Percentiles rank a stretch among this genome's conserved stretches.
phyloP scores from a whole-genome alignment of 2,113 vertebrate species.

The Lepus timidus region DNA sequence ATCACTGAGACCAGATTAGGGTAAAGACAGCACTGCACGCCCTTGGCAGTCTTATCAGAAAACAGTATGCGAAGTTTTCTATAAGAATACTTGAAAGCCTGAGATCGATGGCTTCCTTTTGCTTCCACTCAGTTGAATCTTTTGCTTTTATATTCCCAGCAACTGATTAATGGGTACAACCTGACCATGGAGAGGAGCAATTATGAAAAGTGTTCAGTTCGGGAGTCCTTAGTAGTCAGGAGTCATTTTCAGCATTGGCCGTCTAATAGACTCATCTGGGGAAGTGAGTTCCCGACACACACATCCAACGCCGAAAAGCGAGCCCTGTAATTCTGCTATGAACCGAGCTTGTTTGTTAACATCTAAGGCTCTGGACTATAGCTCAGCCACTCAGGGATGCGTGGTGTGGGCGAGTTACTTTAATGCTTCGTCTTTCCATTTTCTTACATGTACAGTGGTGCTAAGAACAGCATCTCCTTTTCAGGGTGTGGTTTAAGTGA shows the following conservation, averaged over 20 bases:
- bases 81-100: not conserved
- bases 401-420: not conserved
- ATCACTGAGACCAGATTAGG: not conserved
- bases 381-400: not conserved
- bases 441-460: not conserved
- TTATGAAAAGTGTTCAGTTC: not conserved
- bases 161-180: not conserved
- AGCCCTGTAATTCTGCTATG: too few species aligned
- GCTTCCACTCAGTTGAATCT: not conserved
- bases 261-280: not conserved
- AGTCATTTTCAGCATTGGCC: not conserved
- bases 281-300: fast-evolving
- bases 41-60: not conserved
- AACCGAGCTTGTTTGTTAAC: not conserved
- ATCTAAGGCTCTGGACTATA: not conserved
- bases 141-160: not conserved
- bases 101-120: not conserved
- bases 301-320: not conserved
- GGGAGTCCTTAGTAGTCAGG: not conserved
- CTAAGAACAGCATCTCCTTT: not conserved
- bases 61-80: not conserved
- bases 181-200: not conserved
- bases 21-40: not conserved
- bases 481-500: not conserved
- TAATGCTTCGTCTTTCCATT: not conserved